These are phyloP conservation scores for Anableps anableps DNA, from an alignment of 2,797 vertebrate genomes.

Conservation along the genomic window DNA sequence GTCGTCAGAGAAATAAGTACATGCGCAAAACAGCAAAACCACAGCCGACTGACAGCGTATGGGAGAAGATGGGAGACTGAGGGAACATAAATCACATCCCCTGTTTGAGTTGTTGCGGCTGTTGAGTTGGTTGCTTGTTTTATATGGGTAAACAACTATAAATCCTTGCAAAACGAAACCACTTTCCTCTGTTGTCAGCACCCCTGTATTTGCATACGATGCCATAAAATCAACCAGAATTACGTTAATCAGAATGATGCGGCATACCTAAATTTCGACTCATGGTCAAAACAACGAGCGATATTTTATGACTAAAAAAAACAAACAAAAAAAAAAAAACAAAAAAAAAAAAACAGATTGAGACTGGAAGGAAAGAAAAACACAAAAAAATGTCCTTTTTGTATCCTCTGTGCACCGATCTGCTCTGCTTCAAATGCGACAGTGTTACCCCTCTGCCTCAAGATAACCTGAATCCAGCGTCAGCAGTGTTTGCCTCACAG, in stretches of 20 bases:
- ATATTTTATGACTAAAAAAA: not conserved
- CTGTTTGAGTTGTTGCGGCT: conserved; percentile 54
- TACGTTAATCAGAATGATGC: conserved; percentile 17
- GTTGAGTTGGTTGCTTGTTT: conserved; percentile 58
- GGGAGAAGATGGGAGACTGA: conserved; percentile 9
- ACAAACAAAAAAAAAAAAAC: not conserved
- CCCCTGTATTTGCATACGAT: conserved; percentile 23
- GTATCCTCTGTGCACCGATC: not conserved
- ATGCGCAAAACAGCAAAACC: conserved; percentile 33
- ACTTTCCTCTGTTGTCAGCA: conserved; percentile 32
- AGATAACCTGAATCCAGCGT: conserved; percentile 1
- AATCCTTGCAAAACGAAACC: conserved; percentile 56
- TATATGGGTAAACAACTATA: conserved; percentile 51
- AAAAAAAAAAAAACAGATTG: not conserved
- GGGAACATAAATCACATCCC: conserved; percentile 44
- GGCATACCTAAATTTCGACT: not conserved
- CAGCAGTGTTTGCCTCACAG: not conserved
- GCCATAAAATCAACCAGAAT: conserved; percentile 16
- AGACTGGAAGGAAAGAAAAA: not conserved
- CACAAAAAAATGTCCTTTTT: not conserved
- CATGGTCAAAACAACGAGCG: not conserved
- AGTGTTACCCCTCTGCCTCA: not conserved
- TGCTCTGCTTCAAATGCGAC: not conserved
- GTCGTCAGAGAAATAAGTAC: conserved; percentile 33
- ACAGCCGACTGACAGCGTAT: conserved; percentile 36